These are phyloP conservation scores for Eulemur albifrons DNA, from an alignment of 2,797 vertebrate genomes.

Conservation along the genomic window DNA sequence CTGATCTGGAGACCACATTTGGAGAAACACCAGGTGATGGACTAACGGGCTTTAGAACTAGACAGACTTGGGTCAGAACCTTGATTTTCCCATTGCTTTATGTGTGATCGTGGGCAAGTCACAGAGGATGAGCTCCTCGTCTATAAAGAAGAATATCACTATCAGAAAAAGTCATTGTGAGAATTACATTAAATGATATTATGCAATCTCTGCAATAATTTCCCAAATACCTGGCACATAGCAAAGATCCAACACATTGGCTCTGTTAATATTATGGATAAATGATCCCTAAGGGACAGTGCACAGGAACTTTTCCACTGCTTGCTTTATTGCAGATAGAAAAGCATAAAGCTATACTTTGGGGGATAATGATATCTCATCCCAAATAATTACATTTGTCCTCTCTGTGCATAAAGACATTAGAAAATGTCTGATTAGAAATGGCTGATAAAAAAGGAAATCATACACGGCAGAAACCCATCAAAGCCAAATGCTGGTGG, in stretches of 20 bases:
- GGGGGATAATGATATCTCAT: not conserved
- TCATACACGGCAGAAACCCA: accelerated
- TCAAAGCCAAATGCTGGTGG: accelerated
- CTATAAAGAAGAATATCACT: not conserved
- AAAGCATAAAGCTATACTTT: not conserved
- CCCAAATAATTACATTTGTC: not conserved
- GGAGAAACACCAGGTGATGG: not conserved
- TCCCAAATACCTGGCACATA: not conserved
- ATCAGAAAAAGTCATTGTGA: not conserved
- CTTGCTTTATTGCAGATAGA: not conserved
- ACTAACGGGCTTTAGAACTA: not conserved
- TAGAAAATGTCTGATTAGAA: too few species aligned
- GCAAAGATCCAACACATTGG: not conserved
- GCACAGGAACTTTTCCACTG: not conserved
- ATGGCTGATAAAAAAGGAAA: not conserved
- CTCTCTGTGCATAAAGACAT: not conserved
- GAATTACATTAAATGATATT: not conserved
- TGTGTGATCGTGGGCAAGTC: not conserved
- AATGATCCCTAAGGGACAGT: not conserved
- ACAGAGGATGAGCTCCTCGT: not conserved
- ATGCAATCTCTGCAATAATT: not conserved
- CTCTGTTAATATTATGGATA: not conserved
- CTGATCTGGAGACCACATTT: not conserved
- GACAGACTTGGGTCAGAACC: not conserved
- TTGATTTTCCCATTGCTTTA: not conserved